Percentiles rank a stretch among this genome's conserved stretches.
These are phyloP conservation scores for Siniperca chuatsi DNA, from an alignment of 2,113 vertebrate species.

Conservation along the genomic window DNA sequence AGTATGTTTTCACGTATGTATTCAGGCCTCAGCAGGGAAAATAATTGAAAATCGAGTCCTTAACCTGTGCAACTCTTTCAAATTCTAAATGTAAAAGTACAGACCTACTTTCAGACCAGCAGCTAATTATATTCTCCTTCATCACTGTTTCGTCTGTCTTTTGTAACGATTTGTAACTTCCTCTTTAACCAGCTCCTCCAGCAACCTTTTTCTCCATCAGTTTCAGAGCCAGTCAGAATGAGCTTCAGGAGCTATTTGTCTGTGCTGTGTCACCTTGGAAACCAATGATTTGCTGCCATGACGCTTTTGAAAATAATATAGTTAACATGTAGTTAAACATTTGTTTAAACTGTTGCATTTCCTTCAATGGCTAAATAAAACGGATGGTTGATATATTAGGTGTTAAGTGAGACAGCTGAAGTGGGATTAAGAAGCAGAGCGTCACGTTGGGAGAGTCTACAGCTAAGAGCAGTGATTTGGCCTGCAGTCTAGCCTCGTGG, in stretches of 20 bases:
- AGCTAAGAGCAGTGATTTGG: conserved; percentile 46
- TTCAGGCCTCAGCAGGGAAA: conserved; percentile 19
- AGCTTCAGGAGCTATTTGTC: neutral
- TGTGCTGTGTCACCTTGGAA: neutral
- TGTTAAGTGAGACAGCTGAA: conserved; percentile 17
- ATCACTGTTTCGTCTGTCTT: neutral
- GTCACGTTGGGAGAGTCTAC: conserved; percentile 47
- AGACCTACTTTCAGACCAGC: conserved; percentile 1
- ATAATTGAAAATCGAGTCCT: conserved; percentile 7
- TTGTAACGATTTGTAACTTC: neutral
- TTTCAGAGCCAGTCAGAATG: neutral
- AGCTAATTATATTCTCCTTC: neutral
- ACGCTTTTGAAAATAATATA: neutral
- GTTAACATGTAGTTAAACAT: neutral
- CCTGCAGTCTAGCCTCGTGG: conserved; percentile 28
- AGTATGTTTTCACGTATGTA: neutral
- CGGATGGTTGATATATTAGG: conserved; percentile 3
- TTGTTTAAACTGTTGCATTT: neutral
- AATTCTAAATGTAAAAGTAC: conserved; percentile 22
- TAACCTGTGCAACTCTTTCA: conserved; percentile 14
- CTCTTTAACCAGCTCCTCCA: neutral
- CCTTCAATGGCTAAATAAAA: neutral
- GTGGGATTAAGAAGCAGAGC: conserved; percentile 60
- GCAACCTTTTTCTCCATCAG: neutral
- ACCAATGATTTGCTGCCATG: neutral